Conservation (phyloP, 2,113 vertebrate species). For the Gobius niger region DNA sequence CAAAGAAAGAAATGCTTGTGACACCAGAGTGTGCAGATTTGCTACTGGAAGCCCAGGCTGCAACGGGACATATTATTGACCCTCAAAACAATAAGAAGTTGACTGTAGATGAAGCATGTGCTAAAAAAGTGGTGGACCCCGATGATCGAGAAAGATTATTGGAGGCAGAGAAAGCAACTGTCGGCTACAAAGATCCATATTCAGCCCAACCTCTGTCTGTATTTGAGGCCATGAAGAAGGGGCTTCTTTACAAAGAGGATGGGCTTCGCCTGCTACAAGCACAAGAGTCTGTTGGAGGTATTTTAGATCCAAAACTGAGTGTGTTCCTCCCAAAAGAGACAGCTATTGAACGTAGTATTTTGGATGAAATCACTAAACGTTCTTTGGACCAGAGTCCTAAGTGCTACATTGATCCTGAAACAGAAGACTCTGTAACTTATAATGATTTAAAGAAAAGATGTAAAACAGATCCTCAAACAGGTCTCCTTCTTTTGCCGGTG, state of each 20-base stretch:
- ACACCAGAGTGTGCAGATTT: neutral
- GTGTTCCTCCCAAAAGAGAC: constrained; percentile 83
- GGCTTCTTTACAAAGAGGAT: constrained; percentile 82
- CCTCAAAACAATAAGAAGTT: neutral
- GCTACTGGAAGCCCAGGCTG: neutral
- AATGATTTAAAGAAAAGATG: constrained; percentile 80
- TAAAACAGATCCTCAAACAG: constrained; percentile 80
- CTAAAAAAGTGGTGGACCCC: constrained; percentile 73
- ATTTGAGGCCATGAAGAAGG: constrained; percentile 88
- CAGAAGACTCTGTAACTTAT: constrained; percentile 69
- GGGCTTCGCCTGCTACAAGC: constrained; percentile 89
- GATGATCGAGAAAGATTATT: constrained; percentile 83
- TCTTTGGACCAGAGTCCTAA: neutral
- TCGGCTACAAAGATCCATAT: constrained; percentile 85
- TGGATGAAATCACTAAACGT: constrained; percentile 65
- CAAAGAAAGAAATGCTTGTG: neutral
- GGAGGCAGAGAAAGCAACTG: constrained; percentile 80
- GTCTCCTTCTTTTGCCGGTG: constrained; percentile 75
- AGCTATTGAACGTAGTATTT: constrained; percentile 71
- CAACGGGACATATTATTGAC: neutral
- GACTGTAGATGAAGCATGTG: neutral
- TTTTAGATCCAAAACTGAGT: constrained; percentile 84
- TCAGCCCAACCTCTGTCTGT: constrained; percentile 81
- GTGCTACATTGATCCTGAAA: constrained; percentile 37
- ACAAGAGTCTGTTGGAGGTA: constrained; percentile 83